These are phyloP conservation scores for Lobophora halterata DNA, from an alignment of 2,888 invertebrate genomes.

Conservation along the genomic window DNA sequence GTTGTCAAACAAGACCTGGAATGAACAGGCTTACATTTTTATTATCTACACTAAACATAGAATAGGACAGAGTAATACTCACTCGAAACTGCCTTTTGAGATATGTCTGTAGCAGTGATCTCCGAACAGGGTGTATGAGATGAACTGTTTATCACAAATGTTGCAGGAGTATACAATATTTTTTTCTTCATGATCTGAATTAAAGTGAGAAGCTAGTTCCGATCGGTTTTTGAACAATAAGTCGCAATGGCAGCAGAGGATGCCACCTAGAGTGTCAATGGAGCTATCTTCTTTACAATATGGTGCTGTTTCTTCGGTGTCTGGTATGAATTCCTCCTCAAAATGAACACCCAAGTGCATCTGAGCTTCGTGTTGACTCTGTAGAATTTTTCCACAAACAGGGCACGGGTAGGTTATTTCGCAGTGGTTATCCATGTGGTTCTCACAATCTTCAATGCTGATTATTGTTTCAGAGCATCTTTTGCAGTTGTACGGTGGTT, in stretches of 20 bases:
- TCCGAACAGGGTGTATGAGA: slow-evolving; percentile 76
- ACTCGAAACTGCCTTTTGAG: slow-evolving; percentile 60
- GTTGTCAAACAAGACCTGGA: background rate
- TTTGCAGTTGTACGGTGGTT: slow-evolving; percentile 58
- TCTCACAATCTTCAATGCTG: slow-evolving; percentile 52
- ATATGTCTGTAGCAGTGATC: slow-evolving; percentile 80
- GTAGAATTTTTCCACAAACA: slow-evolving; percentile 54
- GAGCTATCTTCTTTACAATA: slow-evolving; percentile 75
- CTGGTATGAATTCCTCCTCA: slow-evolving; percentile 40
- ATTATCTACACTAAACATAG: background rate
- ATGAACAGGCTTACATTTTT: background rate
- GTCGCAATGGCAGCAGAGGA: slow-evolving; percentile 78
- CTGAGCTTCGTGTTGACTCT: slow-evolving; percentile 43
- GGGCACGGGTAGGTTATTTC: slow-evolving; percentile 58
- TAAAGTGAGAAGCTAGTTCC: slow-evolving; percentile 78
- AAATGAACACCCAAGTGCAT: slow-evolving; percentile 63
- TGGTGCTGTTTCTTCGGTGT: slow-evolving; percentile 23
- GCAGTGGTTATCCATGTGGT: slow-evolving; percentile 60
- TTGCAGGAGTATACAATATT: slow-evolving; percentile 76
- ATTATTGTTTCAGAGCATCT: slow-evolving; percentile 50
- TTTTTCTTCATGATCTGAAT: slow-evolving; percentile 58
- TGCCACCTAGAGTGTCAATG: slow-evolving; percentile 61
- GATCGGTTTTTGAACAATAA: slow-evolving; percentile 68
- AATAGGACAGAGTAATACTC: slow-evolving; percentile 37
- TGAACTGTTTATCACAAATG: slow-evolving; percentile 77